These are phyloP conservation scores for Rhadina sibilatrix DNA, from an alignment of 2,113 vertebrate species.

Conservation along the genomic window DNA sequence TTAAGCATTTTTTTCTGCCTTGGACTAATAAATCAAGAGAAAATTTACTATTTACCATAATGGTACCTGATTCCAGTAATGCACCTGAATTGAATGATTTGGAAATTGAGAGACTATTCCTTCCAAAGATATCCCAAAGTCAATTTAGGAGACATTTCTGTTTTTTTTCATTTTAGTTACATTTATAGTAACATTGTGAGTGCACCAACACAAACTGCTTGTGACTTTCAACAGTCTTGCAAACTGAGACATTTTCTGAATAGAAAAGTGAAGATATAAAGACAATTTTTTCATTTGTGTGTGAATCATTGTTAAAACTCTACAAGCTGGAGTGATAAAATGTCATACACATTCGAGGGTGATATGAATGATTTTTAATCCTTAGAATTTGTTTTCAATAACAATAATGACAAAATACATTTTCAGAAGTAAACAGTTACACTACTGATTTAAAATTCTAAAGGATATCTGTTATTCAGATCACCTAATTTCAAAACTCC, in stretches of 20 bases:
- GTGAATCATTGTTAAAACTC: background rate
- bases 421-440: background rate
- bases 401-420: background rate
- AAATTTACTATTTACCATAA: background rate
- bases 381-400: background rate
- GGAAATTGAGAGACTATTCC: background rate
- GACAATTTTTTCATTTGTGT: background rate
- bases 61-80: background rate
- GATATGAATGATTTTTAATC: background rate
- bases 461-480: background rate
- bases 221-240: background rate
- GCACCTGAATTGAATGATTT: background rate
- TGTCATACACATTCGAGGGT: background rate
- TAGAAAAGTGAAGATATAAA: background rate
- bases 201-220: background rate
- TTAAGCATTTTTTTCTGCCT: background rate
- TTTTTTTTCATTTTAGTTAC: background rate
- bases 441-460: background rate
- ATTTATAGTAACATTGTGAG: background rate
- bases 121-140: background rate
- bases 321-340: background rate
- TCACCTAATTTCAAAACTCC: background rate
- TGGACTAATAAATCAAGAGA: conserved; percentile 13
- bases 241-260: background rate
- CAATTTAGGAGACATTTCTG: background rate